Percentiles rank a stretch among this genome's conserved stretches.
Conservation (phyloP, 1,140 invertebrate species). For the Macrosteles quadrilineatus region DNA sequence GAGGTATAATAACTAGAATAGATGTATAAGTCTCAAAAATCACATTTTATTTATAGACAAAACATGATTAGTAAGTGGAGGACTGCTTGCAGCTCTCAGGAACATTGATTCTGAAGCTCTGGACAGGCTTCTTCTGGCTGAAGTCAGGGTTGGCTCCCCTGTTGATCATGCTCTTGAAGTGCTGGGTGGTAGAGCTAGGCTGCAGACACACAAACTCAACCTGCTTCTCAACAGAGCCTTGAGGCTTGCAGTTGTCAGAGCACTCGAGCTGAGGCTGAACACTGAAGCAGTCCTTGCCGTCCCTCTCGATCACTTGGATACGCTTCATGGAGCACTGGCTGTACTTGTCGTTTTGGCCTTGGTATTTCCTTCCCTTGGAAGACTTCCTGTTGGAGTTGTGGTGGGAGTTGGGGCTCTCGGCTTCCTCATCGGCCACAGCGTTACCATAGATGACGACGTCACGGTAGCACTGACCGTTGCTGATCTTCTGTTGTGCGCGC, state of each 20-base stretch:
- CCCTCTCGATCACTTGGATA: slow-evolving; percentile 31
- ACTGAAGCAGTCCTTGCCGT: slow-evolving; percentile 59
- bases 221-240: slow-evolving; percentile 44
- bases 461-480: slow-evolving; percentile 50
- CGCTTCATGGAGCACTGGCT: slow-evolving; percentile 9
- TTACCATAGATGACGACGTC: slow-evolving; percentile 32
- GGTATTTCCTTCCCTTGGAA: slow-evolving; percentile 38
- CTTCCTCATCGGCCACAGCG: neutral
- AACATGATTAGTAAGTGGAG: too few species aligned
- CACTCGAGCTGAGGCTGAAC: slow-evolving; percentile 54
- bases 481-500: slow-evolving; percentile 44
- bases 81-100: too few species aligned
- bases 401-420: slow-evolving; percentile 19
- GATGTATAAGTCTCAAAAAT: too few species aligned
- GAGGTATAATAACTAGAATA: too few species aligned
- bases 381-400: slow-evolving; percentile 32
- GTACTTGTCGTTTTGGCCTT: slow-evolving; percentile 32
- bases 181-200: slow-evolving; percentile 48
- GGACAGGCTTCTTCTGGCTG: slow-evolving; percentile 32
- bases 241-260: slow-evolving; percentile 47
- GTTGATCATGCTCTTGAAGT: slow-evolving; percentile 54
- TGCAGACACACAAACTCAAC: slow-evolving; percentile 57
- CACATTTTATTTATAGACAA: too few species aligned
- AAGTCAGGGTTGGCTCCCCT: slow-evolving; percentile 56
- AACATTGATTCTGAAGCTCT: slow-evolving; percentile 20